Evolutionary conservation across 2,888 invertebrate genomes (phyloP).

Genomic region (Notodonta dromedarius): DNA sequence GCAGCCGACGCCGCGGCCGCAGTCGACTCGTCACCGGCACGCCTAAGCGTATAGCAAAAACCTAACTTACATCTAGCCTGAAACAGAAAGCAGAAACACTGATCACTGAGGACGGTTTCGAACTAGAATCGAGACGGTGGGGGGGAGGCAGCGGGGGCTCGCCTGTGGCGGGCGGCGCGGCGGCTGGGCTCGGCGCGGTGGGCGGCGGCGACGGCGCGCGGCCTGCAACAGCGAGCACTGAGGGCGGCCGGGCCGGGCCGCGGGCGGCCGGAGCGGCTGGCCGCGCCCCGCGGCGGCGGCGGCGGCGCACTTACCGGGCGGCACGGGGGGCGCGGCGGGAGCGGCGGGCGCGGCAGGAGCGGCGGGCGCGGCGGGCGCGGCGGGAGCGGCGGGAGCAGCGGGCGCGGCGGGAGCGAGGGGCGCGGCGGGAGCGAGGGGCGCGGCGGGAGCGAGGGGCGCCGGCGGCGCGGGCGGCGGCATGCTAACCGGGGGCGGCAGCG

Average conservation of each 20-base stretch:
- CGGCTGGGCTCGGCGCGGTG: conserved; percentile 19
- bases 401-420: conserved; percentile 18
- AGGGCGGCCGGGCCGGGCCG: conserved; percentile 24
- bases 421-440: conserved; percentile 18
- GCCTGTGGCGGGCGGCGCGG: conserved; percentile 22
- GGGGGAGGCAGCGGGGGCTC: conserved; percentile 31
- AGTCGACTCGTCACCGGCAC: conserved; percentile 45
- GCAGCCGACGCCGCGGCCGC: conserved; percentile 52
- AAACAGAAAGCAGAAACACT: conserved; percentile 82
- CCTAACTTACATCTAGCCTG: conserved; percentile 82
- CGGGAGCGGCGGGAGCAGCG: conserved; percentile 8
- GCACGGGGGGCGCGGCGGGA: conserved; percentile 9
- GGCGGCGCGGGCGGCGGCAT: conserved; percentile 30
- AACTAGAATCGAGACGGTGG: conserved; percentile 59
- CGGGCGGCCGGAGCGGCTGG: conserved; percentile 20
- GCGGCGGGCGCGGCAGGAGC: conserved; percentile 12
- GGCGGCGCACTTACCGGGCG: conserved; percentile 10
- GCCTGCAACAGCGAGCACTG: conserved; percentile 48
- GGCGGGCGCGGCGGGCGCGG: conserved; percentile 7
- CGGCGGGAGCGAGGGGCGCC: conserved; percentile 24
- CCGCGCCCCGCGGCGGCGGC: conserved; percentile 18
- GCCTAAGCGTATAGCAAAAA: conserved; percentile 59
- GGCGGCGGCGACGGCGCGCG: conserved; percentile 29
- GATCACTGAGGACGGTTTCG: conserved; percentile 69
- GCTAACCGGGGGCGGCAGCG: conserved; percentile 14